Percentiles rank a stretch among this genome's conserved stretches.
These are phyloP conservation scores for Antrozous pallidus DNA, from an alignment of 2,797 vertebrate genomes.

Conservation along the genomic window DNA sequence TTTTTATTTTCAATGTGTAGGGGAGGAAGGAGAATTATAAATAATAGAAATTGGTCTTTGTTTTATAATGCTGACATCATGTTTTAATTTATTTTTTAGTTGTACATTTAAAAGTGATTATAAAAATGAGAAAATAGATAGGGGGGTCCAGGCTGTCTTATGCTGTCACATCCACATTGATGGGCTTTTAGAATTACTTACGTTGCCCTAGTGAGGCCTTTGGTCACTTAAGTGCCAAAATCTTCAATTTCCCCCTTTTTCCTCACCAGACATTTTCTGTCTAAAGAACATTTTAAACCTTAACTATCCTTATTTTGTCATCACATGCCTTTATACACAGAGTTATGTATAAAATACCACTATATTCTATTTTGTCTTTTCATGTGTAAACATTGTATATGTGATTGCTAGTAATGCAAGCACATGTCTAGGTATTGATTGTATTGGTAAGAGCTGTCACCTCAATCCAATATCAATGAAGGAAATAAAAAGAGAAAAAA, in stretches of 20 bases:
- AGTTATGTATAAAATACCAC: neutral
- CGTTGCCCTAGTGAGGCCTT: neutral
- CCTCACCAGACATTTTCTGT: neutral
- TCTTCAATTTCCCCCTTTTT: neutral
- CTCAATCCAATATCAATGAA: neutral
- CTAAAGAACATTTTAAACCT: neutral
- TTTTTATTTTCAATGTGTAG: neutral
- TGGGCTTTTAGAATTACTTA: neutral
- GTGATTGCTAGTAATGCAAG: neutral
- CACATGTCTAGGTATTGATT: neutral
- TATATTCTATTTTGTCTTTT: neutral
- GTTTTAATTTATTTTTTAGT: neutral
- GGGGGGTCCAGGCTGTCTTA: accelerated
- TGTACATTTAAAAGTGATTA: neutral
- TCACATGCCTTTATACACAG: neutral
- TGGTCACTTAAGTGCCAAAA: neutral
- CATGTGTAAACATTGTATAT: neutral
- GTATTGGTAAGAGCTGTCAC: neutral
- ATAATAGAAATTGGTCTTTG: neutral
- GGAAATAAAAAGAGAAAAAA: neutral
- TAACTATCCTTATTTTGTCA: neutral
- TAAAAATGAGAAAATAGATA: neutral
- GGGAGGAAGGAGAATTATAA: neutral
- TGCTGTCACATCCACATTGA: neutral
- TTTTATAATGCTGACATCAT: neutral